Evolutionary conservation across 2,797 vertebrate species (phyloP), one percentile per base, ranked within the genome.

Genomic region (Geotrypetes seraphini): DNA sequence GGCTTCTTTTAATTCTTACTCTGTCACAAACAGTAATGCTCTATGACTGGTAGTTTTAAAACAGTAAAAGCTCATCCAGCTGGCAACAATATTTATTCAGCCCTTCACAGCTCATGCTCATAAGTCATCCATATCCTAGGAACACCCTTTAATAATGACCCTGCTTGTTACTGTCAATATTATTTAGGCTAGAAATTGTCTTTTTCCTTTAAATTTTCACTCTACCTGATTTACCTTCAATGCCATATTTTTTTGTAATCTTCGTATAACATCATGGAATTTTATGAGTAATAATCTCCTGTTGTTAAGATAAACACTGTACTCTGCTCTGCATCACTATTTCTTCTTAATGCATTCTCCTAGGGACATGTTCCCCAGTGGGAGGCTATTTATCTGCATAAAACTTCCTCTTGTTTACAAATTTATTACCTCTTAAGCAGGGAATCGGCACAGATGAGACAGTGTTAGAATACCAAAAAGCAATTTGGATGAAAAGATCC

Each of bases 281-380:
- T 36, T 29, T 61, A 59, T 39, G 38, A 50, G 5, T 42, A 57
- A 68, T 57, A 49, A 69, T 65, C 16, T 8, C 56, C 56, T 32
- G 44, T 50, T 68, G 53, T 52, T 64, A 63, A 63, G 73, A 65
- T 65, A 71, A 74, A 66, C 52, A 43, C 22, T 39, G 22, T 30
- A 29, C 50, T 69, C 41, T 12, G 16, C 30, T 65, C 54, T 56
- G 32, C 37, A 50, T 60, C 53, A 60, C 33, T 57, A 53, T 55
- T 60, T 55, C 64, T 52, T 66, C 62, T 66, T 59, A 53, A 60
- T 43, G 38, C 32, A 64, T 53, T 58, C 35, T 65, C 41, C 57
- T 50, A 26, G 39, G 52, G 53, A 34, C 20, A 53, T 36, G 32
- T 56, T 51, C 31, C 50, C 41, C 61, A 51, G 60, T 59, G 28